Evolutionary conservation across 2,888 invertebrate genomes (phyloP), one percentile per base, ranked within the genome.

Genomic region (Tethea ocularis): DNA sequence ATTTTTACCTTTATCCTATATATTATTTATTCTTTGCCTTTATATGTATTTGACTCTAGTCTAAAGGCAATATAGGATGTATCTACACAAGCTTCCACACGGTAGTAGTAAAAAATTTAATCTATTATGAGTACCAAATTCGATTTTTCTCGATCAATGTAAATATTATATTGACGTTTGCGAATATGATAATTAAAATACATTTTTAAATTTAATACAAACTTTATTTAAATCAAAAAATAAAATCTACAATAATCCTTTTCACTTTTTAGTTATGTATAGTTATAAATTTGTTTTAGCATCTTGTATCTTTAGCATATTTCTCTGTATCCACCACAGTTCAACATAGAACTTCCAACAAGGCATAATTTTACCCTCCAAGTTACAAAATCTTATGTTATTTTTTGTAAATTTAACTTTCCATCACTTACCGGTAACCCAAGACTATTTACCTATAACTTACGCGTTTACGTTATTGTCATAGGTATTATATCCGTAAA

Each of bases 171-270:
- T n/a, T n/a, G n/a, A n/a, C n/a, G n/a, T n/a, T n/a, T n/a, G n/a
- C n/a, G 3, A n/a, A 29, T 24, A 41, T 26, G 61, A 36, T 29
- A 60, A 72, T 69, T 57, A 68, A 74, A 77, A 72, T 61, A 58
- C 60, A 68, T 54, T 26, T 17, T 59, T 68, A 56, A 80, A 83
- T 92, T 92, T 92, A 81, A 85, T 92, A 93, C 91, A 93, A 93
- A 93, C 90, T 93, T 93, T 93, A 93, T 91, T 93, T 89, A 91
- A 92, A 90, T 93, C 91, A 88, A 93, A 93, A 93, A 93, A 93
- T 93, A 93, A 93, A 92, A 87, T 91, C 90, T 92, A 92, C 92
- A 92, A 86, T 89, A 89, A 84, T 85, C 82, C 84, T 88, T 84
- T 80, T 87, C 87, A 82, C 83, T 82, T 86, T 83, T 87, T 83